phyloP scores from a whole-genome alignment of 2,888 invertebrate genomes.

The Scaptomyza caliginosa region DNA sequence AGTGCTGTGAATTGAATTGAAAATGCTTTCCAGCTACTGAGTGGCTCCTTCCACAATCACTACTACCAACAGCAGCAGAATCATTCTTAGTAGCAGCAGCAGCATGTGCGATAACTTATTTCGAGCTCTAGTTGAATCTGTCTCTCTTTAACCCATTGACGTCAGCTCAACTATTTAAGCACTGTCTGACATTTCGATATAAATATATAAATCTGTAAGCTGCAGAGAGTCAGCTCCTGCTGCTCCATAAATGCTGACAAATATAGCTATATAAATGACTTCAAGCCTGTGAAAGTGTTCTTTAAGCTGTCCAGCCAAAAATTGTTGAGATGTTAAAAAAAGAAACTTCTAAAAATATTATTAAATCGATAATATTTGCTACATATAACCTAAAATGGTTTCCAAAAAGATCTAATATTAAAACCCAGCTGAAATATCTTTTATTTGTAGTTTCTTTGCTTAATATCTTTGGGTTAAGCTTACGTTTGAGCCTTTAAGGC shows the following conservation, averaged over 20 bases:
- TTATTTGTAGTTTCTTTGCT: background rate
- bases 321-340: background rate
- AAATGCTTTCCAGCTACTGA: slow-evolving; percentile 52
- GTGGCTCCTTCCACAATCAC: slow-evolving; percentile 33
- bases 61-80: background rate
- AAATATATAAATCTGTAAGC: slow-evolving; percentile 4
- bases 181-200: slow-evolving; percentile 16
- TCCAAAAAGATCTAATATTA: background rate
- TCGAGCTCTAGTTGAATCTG: slow-evolving; percentile 25
- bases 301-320: background rate
- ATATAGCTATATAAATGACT: background rate
- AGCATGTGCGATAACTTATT: slow-evolving; percentile 47
- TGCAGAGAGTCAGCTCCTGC: background rate
- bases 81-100: slow-evolving; percentile 2
- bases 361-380: background rate
- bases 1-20: slow-evolving; percentile 59
- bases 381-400: background rate
- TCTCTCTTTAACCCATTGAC: slow-evolving; percentile 37
- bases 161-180: slow-evolving; percentile 21
- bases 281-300: background rate
- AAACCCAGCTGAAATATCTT: background rate
- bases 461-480: slow-evolving; percentile 19
- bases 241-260: background rate
- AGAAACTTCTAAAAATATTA: background rate
- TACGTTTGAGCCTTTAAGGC: slow-evolving; percentile 3